Evolutionary conservation across 2,113 vertebrate genomes (phyloP), one percentile per base, ranked within the genome.

Genomic region (Otis tarda): DNA sequence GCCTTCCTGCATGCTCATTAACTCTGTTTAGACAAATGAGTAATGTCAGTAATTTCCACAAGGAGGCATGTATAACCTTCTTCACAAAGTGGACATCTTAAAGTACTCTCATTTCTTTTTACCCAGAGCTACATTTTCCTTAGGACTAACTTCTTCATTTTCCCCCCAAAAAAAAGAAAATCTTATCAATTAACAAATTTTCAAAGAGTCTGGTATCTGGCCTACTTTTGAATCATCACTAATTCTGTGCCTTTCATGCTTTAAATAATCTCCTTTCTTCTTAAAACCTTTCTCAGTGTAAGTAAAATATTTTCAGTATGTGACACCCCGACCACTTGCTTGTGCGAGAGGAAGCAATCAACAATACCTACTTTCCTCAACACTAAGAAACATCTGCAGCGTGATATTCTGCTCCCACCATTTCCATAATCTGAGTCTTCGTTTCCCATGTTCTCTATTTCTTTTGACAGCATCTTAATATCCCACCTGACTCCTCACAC

Each of bases 1-100:
- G 56, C 64, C 75, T 91, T 89, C 81, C 81, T 76, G 63, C 14
- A 0, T 67, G 68, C 91, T 95, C 87, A 89, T 95, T 94, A 94
- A 74, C 55, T 81, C 74, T 71, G 43, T 60, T 97, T 68, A 89
- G 57, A 85, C 61, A 93, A 96, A 87, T 87, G 74, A 94, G 59
- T 79, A 76, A 89, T 79, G 74, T 60, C 84, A 91, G 67, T 84
- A 64, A 89, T 91, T 89, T 79, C 89, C 91, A 96, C 74, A 79
- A 57, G 65, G 87, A 94, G 78, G 45, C 59, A 85, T 37, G 39
- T 79, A 78, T 41, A 82, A 64, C 57, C 53, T 94, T 75, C 69
- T 41, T 82, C 76, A 71, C 30, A 61, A 45, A 53, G 28, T 13
- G 45, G 75, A 52, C 82, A 80, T 57, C 53, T 74, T 59, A 9